These are phyloP conservation scores for Diabrotica virgifera DNA, from an alignment of 1,140 invertebrate species.

Conservation along the genomic window DNA sequence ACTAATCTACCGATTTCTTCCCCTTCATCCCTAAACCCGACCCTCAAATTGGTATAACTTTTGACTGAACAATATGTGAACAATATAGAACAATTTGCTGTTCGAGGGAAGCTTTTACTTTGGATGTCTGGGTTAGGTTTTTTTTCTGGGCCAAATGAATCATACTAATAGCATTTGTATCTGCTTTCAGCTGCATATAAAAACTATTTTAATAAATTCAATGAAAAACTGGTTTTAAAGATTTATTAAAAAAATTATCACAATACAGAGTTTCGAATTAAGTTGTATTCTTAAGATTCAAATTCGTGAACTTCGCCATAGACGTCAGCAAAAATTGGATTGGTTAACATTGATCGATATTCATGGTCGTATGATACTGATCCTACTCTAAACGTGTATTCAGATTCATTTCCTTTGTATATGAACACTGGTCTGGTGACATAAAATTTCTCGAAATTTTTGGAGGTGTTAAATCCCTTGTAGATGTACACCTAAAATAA, in stretches of 20 bases:
- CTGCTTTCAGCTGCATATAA: background rate
- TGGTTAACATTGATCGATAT: conserved; percentile 18
- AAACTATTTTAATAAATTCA: background rate
- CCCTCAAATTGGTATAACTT: too few relatives aligned
- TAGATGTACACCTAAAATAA: conserved; percentile 35
- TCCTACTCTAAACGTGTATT: conserved; percentile 37
- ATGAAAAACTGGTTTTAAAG: too few relatives aligned
- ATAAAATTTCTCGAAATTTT: conserved; percentile 30
- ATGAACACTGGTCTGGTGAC: conserved; percentile 34
- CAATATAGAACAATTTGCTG: too few relatives aligned
- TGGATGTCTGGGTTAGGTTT: too few relatives aligned
- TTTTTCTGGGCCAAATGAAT: too few relatives aligned
- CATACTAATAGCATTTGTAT: too few relatives aligned
- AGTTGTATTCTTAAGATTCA: background rate
- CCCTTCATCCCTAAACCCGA: too few relatives aligned
- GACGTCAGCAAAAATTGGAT: conserved; percentile 15
- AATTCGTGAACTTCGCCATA: conserved; percentile 14
- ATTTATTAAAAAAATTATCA: too few relatives aligned
- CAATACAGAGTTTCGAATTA: too few relatives aligned
- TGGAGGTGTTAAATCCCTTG: conserved; percentile 24
- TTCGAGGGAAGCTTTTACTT: too few relatives aligned
- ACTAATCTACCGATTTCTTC: too few relatives aligned
- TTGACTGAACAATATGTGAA: too few relatives aligned
- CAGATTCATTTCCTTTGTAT: conserved; percentile 35
- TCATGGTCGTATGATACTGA: conserved; percentile 30